Evolutionary conservation across 2,113 vertebrate genomes (phyloP), one percentile per base, ranked within the genome.

Genomic region (Daubentonia madagascariensis): DNA sequence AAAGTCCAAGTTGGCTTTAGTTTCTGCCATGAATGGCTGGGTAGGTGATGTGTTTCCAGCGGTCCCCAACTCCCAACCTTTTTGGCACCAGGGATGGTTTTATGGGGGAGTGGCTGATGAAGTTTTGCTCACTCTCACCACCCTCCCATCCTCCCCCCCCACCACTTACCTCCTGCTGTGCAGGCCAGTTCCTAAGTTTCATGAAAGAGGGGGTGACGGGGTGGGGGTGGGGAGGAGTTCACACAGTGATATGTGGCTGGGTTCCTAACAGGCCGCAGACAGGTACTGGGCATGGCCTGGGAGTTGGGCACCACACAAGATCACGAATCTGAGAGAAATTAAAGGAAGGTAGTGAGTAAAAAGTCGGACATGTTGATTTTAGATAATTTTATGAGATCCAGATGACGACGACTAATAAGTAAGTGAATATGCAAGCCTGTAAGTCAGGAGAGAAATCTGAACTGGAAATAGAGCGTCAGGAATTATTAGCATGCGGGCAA

Each of bases 321-420:
- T 37, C 70, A 70, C 61, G 8, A 70, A 52, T 35, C 4, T 78
- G 50, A 85, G 40, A 96, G 40, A 80, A 94, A 13, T 35, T 63
- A 54, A 93, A 90, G 17, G 20, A 23, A 91, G 12, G 4, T n/a
- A 18, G 5, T 25, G 28, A 92, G 50, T 43, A 86, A 4, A 59
- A 30, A 73, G 68, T 67, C 25, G 23, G 73, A 85, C 8, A 68
- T 85, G 30, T 52, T 81, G 23, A 89, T n/a, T 73, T 89, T 83
- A 86, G 22, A 17, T 76, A 54, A 72, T 63, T 76, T 96, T 30
- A 9, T 16, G 32, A 94, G 43, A 35, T 81, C 22, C 20, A 70
- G 63, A 72, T 63, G 25, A 23, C 32, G 79, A 67, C 35, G 45
- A 50, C 8, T 54, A 83, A 11, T 3, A 85, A 16, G 16, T 16